phyloP scores from a whole-genome alignment of 2,797 vertebrate genomes.

The Catharus ustulatus region DNA sequence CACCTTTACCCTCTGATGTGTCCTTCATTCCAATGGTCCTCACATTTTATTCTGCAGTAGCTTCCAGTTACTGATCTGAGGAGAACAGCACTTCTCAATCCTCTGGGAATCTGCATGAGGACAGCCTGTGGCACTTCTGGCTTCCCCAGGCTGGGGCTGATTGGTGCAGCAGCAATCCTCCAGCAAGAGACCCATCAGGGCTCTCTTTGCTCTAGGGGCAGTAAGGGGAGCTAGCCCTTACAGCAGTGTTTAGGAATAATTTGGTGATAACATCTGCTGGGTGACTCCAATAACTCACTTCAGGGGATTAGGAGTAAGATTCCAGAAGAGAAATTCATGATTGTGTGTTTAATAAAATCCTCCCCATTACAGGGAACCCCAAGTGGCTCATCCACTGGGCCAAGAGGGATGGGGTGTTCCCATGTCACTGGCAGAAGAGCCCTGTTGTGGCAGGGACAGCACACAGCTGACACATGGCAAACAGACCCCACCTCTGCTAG shows the following conservation, averaged over 20 bases:
- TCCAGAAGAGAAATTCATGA: constrained; percentile 48
- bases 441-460: background rate
- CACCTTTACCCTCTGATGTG: too few relatives aligned
- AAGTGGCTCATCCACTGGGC: background rate
- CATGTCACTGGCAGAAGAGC: background rate
- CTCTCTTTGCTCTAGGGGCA: background rate
- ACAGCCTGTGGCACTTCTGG: background rate
- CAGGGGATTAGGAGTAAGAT: constrained; percentile 12
- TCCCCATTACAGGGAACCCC: background rate
- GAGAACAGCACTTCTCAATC: background rate
- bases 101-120: background rate
- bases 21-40: background rate
- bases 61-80: accelerated
- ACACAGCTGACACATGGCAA: background rate
- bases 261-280: constrained; percentile 51
- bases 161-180: background rate
- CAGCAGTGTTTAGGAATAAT: constrained; percentile 33
- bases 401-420: background rate
- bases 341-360: constrained; percentile 62
- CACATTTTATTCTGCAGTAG: background rate
- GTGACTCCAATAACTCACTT: constrained; percentile 31
- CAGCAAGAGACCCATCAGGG: background rate
- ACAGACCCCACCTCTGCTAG: background rate
- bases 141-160: background rate
- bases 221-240: background rate